Evolutionary conservation across 2,888 invertebrate genomes (phyloP).

Genomic region (Drosophila nigritarsus): DNA sequence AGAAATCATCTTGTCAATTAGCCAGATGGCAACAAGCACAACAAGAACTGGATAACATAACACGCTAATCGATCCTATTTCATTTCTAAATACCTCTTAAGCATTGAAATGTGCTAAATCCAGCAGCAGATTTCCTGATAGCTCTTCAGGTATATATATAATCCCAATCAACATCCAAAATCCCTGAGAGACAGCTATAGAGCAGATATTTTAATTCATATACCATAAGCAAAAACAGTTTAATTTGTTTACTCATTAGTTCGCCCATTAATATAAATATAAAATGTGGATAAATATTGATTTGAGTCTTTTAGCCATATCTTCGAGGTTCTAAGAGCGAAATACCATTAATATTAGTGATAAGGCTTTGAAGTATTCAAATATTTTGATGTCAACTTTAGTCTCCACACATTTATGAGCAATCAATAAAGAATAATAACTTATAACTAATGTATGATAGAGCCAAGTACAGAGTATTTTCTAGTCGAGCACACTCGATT

Average conservation of each 20-base stretch:
- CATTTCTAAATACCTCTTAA: neutral
- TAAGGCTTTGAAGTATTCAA: neutral
- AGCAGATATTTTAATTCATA: neutral
- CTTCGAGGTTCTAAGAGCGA: neutral
- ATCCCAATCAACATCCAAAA: neutral
- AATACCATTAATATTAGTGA: fast-evolving
- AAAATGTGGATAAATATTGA: too few species aligned
- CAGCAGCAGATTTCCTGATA: neutral
- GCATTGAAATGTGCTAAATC: neutral
- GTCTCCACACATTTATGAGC: too few species aligned
- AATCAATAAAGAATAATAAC: neutral
- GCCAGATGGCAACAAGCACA: constrained; percentile 46
- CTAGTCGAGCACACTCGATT: neutral
- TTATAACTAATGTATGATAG: fast-evolving
- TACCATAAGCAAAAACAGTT: neutral
- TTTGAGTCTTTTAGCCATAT: neutral
- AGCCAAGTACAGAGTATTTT: neutral
- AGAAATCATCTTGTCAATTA: constrained; percentile 84
- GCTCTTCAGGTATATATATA: neutral
- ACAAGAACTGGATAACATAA: constrained; percentile 35
- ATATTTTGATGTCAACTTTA: neutral
- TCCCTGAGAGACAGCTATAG: neutral
- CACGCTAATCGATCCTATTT: constrained; percentile 35
- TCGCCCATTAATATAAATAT: too few species aligned
- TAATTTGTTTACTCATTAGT: too few species aligned